Base-by-base conservation (phyloP, 2,888 invertebrate species). In the Geotrupes spiniger region DNA sequence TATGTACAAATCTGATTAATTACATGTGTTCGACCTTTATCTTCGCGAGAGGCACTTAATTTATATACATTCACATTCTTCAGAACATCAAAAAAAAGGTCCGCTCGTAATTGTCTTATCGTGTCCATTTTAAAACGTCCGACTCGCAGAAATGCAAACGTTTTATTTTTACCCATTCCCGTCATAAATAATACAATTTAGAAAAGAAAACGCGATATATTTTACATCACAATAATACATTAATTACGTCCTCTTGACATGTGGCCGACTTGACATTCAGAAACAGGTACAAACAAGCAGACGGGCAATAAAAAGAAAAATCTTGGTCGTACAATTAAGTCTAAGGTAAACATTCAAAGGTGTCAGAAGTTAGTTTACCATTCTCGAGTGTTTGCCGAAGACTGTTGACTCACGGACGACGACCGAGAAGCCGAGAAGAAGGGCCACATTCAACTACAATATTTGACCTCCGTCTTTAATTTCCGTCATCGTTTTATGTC, bases 291-390 rank as follows among this genome's bases (percentile, higher is more conserved):
- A 31, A 31, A 10, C 31, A 11, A 31, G 11, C 31, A 6, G 21
- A 21, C 21, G 14, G 1, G 33, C 33, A 33, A 33, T 11, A 33
- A 33, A 52, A 49, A 48, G 42, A 41, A 42, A 40, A 52, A 48
- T 52, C 52, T 42, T 36, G 36, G 36, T 46, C 42, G 46, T 49
- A 49, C 46, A 52, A 52, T 49, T 49, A 49, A 52, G 52, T 39
- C 46, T 49, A 52, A 52, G 46, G 44, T 46, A 52, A 52, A 52
- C 43, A 52, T 49, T 28, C 15, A 38, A 28, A 46, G n/a, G 27
- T 39, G 29, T 16, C 12, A 29, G 16, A 38, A 40, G 40, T 40
- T 40, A 11, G 40, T 40, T 40, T 40, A 40, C 40, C 12, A 33
- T 33, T 8, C n/a, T 33, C 33, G 33, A 33, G 33, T 33, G 33